These are phyloP conservation scores for Peromyscus californicus DNA, from an alignment of 2,113 vertebrate species.

Conservation along the genomic window DNA sequence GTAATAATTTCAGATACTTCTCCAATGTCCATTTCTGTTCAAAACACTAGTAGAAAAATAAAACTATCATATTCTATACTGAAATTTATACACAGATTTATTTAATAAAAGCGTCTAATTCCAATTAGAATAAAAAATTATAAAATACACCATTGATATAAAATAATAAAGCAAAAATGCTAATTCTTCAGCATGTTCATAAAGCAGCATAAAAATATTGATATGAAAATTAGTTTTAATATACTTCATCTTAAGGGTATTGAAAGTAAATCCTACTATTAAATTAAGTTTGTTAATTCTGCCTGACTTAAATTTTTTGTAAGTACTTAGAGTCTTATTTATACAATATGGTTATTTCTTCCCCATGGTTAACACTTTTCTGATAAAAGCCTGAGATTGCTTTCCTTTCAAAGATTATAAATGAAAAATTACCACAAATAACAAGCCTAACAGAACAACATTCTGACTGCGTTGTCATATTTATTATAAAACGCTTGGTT, in stretches of 20 bases:
- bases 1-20: neutral
- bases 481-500: constrained; percentile 89
- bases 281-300: constrained; percentile 54
- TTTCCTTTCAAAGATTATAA: constrained; percentile 76
- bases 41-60: neutral
- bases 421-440: constrained; percentile 87
- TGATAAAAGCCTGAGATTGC: constrained; percentile 56
- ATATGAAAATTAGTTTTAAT: neutral
- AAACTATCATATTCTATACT: neutral
- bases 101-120: neutral
- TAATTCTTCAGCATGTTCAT: neutral
- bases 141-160: neutral
- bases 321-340: constrained; percentile 60
- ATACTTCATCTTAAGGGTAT: neutral
- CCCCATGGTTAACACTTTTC: constrained; percentile 59
- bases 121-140: neutral
- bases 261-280: constrained; percentile 3
- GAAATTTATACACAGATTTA: neutral
- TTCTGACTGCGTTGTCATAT: constrained; percentile 89
- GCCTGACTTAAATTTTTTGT: constrained; percentile 53
- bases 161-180: neutral
- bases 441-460: constrained; percentile 87
- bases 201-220: neutral
- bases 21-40: neutral
- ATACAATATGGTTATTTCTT: constrained; percentile 62